These are phyloP conservation scores for Venturia canescens DNA, from an alignment of 1,140 invertebrate genomes.

Conservation along the genomic window DNA sequence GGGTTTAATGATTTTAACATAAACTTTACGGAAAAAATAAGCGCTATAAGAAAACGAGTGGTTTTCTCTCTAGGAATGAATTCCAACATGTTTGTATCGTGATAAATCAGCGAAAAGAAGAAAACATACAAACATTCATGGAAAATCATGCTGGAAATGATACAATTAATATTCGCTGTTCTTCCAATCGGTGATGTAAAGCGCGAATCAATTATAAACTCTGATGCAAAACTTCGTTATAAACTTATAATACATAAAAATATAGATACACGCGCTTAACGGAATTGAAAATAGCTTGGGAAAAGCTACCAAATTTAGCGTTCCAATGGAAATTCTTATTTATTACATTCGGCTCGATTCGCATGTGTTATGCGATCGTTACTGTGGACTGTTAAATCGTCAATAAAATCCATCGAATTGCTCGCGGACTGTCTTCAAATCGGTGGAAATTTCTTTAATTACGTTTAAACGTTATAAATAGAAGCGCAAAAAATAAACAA, in stretches of 20 bases:
- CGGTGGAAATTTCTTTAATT: neutral
- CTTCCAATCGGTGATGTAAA: neutral
- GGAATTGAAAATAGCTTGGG: neutral
- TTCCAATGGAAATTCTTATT: neutral
- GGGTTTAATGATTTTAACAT: neutral
- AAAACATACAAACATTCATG: conserved; percentile 1
- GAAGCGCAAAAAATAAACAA: neutral
- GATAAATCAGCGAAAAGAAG: neutral
- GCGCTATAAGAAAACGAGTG: no score
- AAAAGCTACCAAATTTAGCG: neutral
- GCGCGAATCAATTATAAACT: neutral
- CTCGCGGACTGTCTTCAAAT: neutral
- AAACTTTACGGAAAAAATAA: neutral
- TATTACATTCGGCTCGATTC: neutral
- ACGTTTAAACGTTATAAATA: neutral
- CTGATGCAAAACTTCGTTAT: neutral
- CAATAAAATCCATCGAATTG: neutral
- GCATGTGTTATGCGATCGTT: neutral
- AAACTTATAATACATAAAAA: conserved; percentile 13
- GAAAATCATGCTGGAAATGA: conserved; percentile 1
- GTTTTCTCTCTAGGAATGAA: neutral
- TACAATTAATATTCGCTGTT: neutral
- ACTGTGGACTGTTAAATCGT: neutral
- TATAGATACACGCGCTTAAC: neutral
- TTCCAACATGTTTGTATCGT: neutral